Evolutionary conservation across 2,888 invertebrate genomes (phyloP).

Genomic region (Kuschelorhynchus macadamiae): DNA sequence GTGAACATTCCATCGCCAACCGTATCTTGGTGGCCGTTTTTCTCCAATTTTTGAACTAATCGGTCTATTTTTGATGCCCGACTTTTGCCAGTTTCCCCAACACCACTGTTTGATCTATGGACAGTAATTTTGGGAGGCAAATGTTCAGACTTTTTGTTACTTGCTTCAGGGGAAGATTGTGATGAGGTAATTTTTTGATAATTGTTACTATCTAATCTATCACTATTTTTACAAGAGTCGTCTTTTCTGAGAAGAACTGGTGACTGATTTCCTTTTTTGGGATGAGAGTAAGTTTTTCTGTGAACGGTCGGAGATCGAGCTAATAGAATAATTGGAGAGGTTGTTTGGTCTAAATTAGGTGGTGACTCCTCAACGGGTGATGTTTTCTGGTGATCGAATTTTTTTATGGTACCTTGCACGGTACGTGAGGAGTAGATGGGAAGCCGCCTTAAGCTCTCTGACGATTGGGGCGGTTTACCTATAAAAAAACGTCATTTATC

Average conservation of each 20-base stretch:
- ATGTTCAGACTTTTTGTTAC: not conserved
- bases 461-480: conserved; percentile 62
- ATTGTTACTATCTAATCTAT: conserved; percentile 4
- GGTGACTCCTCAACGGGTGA: not conserved
- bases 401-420: conserved; percentile 64
- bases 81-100: not conserved
- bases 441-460: conserved; percentile 63
- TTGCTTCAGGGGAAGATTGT: not conserved
- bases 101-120: conserved; percentile 12
- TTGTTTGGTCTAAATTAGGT: not conserved
- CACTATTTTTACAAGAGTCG: not conserved
- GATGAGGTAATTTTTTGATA: conserved; percentile 1
- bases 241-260: conserved; percentile 11
- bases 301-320: conserved; percentile 1
- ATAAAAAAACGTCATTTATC: too few species aligned
- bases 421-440: conserved; percentile 62
- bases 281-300: conserved; percentile 11
- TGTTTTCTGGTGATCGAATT: conserved; percentile 60
- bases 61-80: conserved; percentile 51
- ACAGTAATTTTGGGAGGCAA: conserved; percentile 27
- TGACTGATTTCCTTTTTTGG: not conserved
- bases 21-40: conserved; percentile 11
- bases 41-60: conserved; percentile 53
- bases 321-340: conserved; percentile 2
- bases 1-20: conserved; percentile 16